A percentile compares a stretch with the other conserved stretches of the same genome.
Conservation (phyloP, 92 coral and sea anemone genomes). For the Porites evermanni region DNA sequence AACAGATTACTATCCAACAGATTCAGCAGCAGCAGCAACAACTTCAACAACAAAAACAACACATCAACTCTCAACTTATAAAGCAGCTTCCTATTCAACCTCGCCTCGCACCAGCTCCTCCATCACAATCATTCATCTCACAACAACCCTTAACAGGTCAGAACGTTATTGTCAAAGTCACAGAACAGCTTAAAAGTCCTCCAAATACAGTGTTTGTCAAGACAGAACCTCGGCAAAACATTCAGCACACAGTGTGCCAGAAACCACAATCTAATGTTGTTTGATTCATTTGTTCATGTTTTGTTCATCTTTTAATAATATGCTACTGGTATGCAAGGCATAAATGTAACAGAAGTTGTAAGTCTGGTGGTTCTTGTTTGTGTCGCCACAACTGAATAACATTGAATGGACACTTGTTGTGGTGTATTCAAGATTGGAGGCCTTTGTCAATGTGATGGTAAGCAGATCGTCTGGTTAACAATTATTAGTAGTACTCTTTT, state of each 20-base stretch:
- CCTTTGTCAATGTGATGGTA: background rate
- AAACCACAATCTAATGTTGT: constrained; percentile 95
- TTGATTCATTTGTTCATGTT: constrained; percentile 31
- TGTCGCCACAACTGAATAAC: background rate
- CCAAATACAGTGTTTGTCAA: constrained; percentile 81
- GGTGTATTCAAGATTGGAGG: background rate
- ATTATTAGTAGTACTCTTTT: too few species aligned
- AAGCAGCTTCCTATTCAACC: constrained; percentile 95
- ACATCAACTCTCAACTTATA: constrained; percentile 74
- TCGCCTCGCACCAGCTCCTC: constrained; percentile 96
- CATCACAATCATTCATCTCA: constrained; percentile 81
- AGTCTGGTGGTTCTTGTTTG: background rate
- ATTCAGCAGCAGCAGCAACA: constrained; percentile 82
- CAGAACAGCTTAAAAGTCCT: constrained; percentile 87
- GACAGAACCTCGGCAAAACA: constrained; percentile 74
- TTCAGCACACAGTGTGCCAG: constrained; percentile 81
- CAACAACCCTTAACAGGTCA: constrained; percentile 76
- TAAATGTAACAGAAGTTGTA: background rate
- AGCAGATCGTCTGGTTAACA: background rate
- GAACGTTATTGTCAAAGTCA: constrained; percentile 77
- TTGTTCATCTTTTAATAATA: background rate
- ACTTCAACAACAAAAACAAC: constrained; percentile 83
- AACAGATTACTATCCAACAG: constrained; percentile 78
- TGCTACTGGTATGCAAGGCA: background rate
- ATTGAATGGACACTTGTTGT: background rate